Base-by-base conservation (phyloP, 2,797 vertebrate genomes). In the Menidia menidia region DNA sequence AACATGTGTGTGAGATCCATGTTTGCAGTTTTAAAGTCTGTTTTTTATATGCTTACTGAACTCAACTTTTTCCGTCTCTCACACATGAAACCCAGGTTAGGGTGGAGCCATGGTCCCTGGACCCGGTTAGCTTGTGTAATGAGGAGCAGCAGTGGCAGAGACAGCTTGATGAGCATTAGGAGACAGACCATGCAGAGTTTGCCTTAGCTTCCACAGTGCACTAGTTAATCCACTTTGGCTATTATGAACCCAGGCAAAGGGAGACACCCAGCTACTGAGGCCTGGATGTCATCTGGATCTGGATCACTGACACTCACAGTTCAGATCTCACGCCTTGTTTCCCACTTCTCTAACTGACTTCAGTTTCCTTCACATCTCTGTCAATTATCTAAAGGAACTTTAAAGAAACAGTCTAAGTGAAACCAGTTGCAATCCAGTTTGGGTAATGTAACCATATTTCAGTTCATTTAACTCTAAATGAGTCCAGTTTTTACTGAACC, bases 91-190 rank as follows among this genome's bases (percentile, higher is more conserved):
- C 43, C 16, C 10, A 9, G 19, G 10, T 18, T 18, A 19, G 10
- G 7, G 19, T 48, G 8, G 18, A 48, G 9, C 9, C n/a, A 19
- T 9, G 25, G 25, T 25, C 25, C 25, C 25, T 25, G 25, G 25
- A 25, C 25, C 25, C 25, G 25, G 25, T 25, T 25, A 25, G 25
- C 25, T 25, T 25, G 25, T 25, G 25, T 53, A 18, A 33, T 13
- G 15, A 60, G 6, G 19, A 42, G 59, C n/a, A 31, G 18, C 18
- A 9, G 48, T 31, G 16, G 6, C 48, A 54, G 56, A 84, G 82
- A 83, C 68, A 74, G 73, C 57, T 89, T 93, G 92, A 86, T 87
- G 75, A 91, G 92, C 90, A 91, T 94, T 93, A 90, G 86, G 86
- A 74, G 83, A 77, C 43, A 43, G 76, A 76, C 64, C 78, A 85